Evolutionary conservation across 37 sponge, comb jelly and placozoan species (phyloP).

Genomic region (Cliona cf. orientalis): DNA sequence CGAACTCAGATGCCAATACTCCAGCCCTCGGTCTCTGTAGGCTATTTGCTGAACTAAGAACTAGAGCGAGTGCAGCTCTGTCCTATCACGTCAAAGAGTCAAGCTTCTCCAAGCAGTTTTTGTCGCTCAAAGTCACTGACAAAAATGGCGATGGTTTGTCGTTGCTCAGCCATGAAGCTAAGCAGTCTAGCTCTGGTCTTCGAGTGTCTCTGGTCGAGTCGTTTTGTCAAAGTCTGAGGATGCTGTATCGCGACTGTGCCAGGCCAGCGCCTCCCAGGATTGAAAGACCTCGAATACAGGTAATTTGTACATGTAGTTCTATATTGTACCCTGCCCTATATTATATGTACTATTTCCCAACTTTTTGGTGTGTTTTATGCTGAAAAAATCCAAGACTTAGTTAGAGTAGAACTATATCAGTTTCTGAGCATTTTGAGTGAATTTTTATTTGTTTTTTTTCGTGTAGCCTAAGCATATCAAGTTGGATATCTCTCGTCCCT

Average conservation of each 20-base stretch:
- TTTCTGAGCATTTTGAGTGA: no score
- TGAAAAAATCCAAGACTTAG: not conserved
- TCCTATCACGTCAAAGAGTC: conserved; percentile 46
- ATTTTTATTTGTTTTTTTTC: not conserved
- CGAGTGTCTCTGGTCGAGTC: conserved; percentile 80
- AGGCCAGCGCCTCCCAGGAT: conserved; percentile 88
- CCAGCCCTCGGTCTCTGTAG: conserved; percentile 65
- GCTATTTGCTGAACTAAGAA: conserved; percentile 74
- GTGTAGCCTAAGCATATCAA: conserved; percentile 58
- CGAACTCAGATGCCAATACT: conserved; percentile 52
- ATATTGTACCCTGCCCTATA: not conserved
- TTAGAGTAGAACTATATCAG: no score
- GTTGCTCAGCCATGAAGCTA: conserved; percentile 45
- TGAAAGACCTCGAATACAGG: conserved; percentile 38
- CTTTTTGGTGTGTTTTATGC: not conserved
- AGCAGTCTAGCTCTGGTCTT: conserved; percentile 55
- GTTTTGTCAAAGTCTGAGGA: conserved; percentile 85
- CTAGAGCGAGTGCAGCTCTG: conserved; percentile 61
- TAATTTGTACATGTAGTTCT: no score
- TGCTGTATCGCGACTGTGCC: conserved; percentile 95
- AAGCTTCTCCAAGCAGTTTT: conserved; percentile 18
- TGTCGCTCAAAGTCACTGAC: not conserved
- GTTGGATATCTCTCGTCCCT: conserved; percentile 53
- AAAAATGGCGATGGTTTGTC: not conserved
- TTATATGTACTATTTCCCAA: not conserved